Evolutionary conservation across 1,140 invertebrate genomes (phyloP).

Genomic region (Mylabris phalerata): DNA sequence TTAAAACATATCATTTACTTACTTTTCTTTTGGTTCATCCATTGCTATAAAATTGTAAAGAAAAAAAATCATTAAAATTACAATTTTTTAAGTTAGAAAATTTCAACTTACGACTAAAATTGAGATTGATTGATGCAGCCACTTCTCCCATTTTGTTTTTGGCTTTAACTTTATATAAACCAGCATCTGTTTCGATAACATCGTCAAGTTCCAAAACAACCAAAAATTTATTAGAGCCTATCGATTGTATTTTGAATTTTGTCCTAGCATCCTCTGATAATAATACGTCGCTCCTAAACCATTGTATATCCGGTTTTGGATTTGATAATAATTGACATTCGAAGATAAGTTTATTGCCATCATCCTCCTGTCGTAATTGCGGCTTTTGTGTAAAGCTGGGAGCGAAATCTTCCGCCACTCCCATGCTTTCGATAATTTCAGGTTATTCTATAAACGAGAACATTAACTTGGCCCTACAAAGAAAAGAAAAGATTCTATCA

Average conservation of each 20-base stretch:
- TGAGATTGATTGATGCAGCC: slow-evolving; percentile 95
- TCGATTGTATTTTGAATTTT: slow-evolving; percentile 76
- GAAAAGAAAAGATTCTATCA: background rate
- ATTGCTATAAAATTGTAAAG: slow-evolving; percentile 56
- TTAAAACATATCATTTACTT: slow-evolving; percentile 44
- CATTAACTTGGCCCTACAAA: slow-evolving; percentile 37
- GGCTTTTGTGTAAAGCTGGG: slow-evolving; percentile 97
- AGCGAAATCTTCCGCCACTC: slow-evolving; percentile 87
- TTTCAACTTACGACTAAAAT: slow-evolving; percentile 89
- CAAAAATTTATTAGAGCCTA: slow-evolving; percentile 79
- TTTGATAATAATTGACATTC: slow-evolving; percentile 81
- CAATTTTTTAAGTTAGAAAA: background rate
- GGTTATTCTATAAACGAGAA: slow-evolving; percentile 37
- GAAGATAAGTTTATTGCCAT: slow-evolving; percentile 91
- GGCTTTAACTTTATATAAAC: slow-evolving; percentile 95
- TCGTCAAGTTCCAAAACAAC: slow-evolving; percentile 90
- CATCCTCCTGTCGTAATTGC: slow-evolving; percentile 89
- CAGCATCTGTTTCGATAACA: slow-evolving; percentile 92
- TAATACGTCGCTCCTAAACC: slow-evolving; percentile 82
- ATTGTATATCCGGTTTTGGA: slow-evolving; percentile 85
- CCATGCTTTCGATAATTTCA: slow-evolving; percentile 49
- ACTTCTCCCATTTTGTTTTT: slow-evolving; percentile 98
- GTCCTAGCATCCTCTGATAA: slow-evolving; percentile 77
- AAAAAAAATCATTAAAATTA: background rate
- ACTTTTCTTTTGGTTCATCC: slow-evolving; percentile 78